Conservation (phyloP, 2,888 invertebrate genomes). For the Ganaspis brasiliensis region DNA sequence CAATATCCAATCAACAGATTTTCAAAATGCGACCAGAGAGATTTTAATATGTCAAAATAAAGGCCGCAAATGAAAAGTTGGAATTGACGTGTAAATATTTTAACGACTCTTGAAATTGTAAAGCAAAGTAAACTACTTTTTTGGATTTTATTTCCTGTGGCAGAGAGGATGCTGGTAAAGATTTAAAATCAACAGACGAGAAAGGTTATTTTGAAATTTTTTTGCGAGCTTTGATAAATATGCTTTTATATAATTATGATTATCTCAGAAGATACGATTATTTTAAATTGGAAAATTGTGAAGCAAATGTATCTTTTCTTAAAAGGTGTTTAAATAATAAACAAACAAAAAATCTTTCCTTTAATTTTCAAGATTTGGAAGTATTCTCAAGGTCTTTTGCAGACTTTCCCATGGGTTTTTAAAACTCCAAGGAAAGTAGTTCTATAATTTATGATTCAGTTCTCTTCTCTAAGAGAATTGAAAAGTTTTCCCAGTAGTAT, state of each 20-base stretch:
- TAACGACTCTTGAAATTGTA: conserved; percentile 8
- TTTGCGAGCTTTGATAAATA: too few relatives aligned
- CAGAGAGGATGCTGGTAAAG: background rate
- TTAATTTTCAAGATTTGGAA: background rate
- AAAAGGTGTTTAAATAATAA: too few relatives aligned
- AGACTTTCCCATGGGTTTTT: conserved; percentile 10
- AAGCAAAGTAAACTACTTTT: background rate
- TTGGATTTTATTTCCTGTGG: background rate
- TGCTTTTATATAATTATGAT: too few relatives aligned
- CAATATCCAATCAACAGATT: background rate
- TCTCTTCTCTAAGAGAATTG: conserved; percentile 31
- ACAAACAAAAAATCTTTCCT: background rate
- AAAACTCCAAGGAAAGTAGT: conserved; percentile 10
- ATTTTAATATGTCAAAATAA: background rate
- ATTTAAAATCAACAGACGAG: background rate
- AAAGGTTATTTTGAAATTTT: background rate
- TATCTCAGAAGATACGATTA: too few relatives aligned
- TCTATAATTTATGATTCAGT: conserved; percentile 35
- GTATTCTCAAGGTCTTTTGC: background rate
- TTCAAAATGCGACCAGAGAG: background rate
- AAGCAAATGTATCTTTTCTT: too few relatives aligned
- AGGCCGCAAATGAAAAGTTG: background rate
- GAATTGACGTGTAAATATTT: conserved; percentile 26
- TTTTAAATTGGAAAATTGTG: too few relatives aligned
- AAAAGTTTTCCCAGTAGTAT: conserved; percentile 28